Conservation (phyloP, 1,140 invertebrate genomes). For the Asobara japonica region DNA sequence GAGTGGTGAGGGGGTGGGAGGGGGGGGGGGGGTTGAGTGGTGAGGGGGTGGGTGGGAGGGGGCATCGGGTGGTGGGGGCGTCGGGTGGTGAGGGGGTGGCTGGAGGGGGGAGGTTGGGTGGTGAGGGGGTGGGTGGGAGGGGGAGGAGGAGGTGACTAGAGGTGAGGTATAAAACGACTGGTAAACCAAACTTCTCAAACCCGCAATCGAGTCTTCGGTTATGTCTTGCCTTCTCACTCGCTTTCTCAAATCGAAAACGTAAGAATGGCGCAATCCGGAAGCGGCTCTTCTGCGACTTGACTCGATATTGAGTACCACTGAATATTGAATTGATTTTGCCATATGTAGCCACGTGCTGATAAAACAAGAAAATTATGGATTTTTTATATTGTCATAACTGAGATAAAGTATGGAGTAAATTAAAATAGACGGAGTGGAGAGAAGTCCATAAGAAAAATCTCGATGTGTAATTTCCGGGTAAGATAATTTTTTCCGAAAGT, state of each 20-base stretch:
- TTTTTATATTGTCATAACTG: too few relatives aligned
- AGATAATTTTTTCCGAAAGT: too few relatives aligned
- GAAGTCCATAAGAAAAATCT: too few relatives aligned
- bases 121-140: background rate
- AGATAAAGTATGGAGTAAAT: too few relatives aligned
- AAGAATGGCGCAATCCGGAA: constrained; percentile 37
- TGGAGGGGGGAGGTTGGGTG: background rate
- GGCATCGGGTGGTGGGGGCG: background rate
- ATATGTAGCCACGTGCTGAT: too few relatives aligned
- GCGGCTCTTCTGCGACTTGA: background rate
- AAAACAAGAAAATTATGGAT: too few relatives aligned
- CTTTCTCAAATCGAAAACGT: constrained; percentile 29
- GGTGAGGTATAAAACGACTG: background rate
- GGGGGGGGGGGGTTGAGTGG: background rate
- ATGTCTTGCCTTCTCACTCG: constrained; percentile 18
- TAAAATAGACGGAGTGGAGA: too few relatives aligned
- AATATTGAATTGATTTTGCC: constrained; percentile 24
- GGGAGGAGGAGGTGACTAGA: background rate
- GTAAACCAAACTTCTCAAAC: constrained; percentile 5
- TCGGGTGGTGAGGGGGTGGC: background rate
- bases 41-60: too few relatives aligned
- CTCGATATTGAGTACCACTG: constrained; percentile 28
- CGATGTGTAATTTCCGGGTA: too few relatives aligned
- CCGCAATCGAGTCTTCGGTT: constrained; percentile 20
- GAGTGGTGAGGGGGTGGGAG: too few relatives aligned